phyloP scores from a whole-genome alignment of 2,113 vertebrate species.

The Polypterus bichir region DNA sequence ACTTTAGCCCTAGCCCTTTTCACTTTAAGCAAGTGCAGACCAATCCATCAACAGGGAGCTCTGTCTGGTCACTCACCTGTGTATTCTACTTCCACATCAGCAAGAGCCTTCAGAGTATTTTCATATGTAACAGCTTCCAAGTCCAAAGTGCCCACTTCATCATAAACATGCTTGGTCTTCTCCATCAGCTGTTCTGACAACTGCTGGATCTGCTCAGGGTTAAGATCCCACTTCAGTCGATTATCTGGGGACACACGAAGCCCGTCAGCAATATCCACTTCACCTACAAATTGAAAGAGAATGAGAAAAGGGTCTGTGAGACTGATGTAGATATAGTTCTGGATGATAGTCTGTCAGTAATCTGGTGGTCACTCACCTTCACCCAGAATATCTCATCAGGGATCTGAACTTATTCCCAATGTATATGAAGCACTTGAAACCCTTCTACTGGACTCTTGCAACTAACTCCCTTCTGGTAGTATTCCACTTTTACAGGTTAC shows the following conservation, averaged over 20 bases:
- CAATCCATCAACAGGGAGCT: neutral
- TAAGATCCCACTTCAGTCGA: conserved; percentile 75
- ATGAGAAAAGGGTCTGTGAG: no score
- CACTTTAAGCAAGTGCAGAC: neutral
- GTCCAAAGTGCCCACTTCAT: conserved; percentile 63
- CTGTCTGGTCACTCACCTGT: conserved; percentile 45
- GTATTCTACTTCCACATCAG: conserved; percentile 81
- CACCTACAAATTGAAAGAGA: conserved; percentile 32
- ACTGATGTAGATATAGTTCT: no score
- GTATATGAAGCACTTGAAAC: no score
- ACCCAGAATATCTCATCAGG: no score
- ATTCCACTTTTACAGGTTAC: no score
- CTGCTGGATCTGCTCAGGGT: conserved; percentile 53
- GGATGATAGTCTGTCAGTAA: no score
- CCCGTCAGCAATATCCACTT: conserved; percentile 41
- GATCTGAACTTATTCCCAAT: no score
- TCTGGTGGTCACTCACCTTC: no score
- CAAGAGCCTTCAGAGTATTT: conserved; percentile 75
- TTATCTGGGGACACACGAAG: conserved; percentile 33
- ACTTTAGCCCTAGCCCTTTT: neutral
- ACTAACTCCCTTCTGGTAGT: no score
- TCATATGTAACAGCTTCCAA: conserved; percentile 55
- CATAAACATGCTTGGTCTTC: conserved; percentile 74
- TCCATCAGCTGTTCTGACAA: conserved; percentile 57
- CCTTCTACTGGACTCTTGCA: no score